Base-by-base conservation (phyloP, 2,888 invertebrate genomes). In the Pardosa pseudoannulata region DNA sequence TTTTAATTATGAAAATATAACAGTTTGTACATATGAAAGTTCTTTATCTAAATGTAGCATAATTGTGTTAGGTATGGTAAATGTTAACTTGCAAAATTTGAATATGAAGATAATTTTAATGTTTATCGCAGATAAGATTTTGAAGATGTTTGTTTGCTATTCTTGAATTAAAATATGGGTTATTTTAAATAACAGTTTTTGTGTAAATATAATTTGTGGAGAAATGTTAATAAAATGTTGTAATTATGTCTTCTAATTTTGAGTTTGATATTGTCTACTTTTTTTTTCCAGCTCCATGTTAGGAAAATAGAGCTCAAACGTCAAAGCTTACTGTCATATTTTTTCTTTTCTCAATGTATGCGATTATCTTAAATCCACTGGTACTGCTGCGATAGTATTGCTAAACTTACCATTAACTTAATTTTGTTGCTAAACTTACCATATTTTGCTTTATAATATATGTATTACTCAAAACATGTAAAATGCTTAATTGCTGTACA, bases 211-310 rank as follows among this genome's bases (percentile, higher is more conserved):
- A 78, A 64, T 73, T 79, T 85, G 73, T 74, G 79, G 68, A 78
- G 27, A 68, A 86, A 75, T 73, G 62, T 79, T 72, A 86, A 75
- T 75, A 79, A 86, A 79, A 79, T 79, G 79, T 85, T 85, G 85
- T 86, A 68, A 79, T 79, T 85, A 83, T 72, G 64, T 76, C 74
- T 70, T 82, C 27, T 71, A 71, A 64, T 19, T 41, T 71, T n/a
- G 9, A 19, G n/a, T 71, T 29, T 79, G 9, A 1, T n/a, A n/a
- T n/a, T n/a, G n/a, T n/a, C n/a, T n/a, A n/a, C n/a, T n/a, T n/a
- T n/a, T n/a, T n/a, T n/a, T n/a, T n/a, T n/a, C n/a, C n/a, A n/a
- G n/a, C n/a, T n/a, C n/a, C n/a, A n/a, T n/a, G n/a, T n/a, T n/a
- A n/a, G n/a, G n/a, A n/a, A n/a, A n/a, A n/a, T n/a, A n/a, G n/a